These are phyloP conservation scores for Chelonus formosanus DNA, from an alignment of 2,888 invertebrate species.

Conservation along the genomic window DNA sequence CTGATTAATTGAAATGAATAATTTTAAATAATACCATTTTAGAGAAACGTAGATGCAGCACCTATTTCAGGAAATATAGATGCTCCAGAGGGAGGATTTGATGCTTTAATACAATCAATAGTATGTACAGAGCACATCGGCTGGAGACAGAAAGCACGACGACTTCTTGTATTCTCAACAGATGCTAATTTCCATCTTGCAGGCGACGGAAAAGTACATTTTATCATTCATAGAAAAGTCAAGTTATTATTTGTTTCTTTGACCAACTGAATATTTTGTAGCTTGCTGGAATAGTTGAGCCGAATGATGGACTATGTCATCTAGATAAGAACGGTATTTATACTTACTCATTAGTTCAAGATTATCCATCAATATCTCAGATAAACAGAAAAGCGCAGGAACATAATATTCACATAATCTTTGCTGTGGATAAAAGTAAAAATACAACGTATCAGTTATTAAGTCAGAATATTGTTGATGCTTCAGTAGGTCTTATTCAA, in stretches of 20 bases:
- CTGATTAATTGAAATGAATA: background rate
- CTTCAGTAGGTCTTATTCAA: slow-evolving; percentile 72
- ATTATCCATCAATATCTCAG: slow-evolving; percentile 82
- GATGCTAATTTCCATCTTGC: slow-evolving; percentile 78
- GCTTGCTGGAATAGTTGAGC: slow-evolving; percentile 73
- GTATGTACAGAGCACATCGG: slow-evolving; percentile 76
- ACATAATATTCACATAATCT: slow-evolving; percentile 80
- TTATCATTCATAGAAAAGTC: no score
- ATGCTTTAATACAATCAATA: slow-evolving; percentile 87
- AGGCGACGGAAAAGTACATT: slow-evolving; percentile 65
- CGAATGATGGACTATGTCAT: slow-evolving; percentile 79
- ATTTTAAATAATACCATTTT: slow-evolving; percentile 2
- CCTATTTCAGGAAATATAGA: slow-evolving; percentile 71
- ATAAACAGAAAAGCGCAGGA: slow-evolving; percentile 72
- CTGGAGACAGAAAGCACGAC: slow-evolving; percentile 80
- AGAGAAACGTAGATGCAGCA: slow-evolving; percentile 62
- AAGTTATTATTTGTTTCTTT: no score
- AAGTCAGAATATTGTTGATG: slow-evolving; percentile 71
- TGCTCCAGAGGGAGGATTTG: slow-evolving; percentile 83
- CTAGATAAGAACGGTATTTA: slow-evolving; percentile 69
- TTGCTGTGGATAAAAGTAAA: slow-evolving; percentile 71
- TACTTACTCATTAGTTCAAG: slow-evolving; percentile 70
- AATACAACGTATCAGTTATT: slow-evolving; percentile 48
- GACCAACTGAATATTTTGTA: slow-evolving; percentile 48
- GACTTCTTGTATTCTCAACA: slow-evolving; percentile 80